Conservation (phyloP, 2,888 invertebrate species). For the Nomada lathburiana region DNA sequence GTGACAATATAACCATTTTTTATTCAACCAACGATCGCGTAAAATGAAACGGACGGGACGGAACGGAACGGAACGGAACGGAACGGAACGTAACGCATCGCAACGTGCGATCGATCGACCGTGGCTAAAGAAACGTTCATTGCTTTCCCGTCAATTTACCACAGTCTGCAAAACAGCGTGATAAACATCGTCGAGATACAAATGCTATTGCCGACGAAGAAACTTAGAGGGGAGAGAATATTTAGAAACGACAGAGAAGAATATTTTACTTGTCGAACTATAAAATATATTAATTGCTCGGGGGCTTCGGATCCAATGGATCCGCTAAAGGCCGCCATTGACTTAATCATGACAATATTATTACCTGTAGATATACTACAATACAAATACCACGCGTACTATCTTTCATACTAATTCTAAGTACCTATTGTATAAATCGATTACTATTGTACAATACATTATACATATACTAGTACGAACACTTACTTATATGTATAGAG, state of each 20-base stretch:
- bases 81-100: neutral
- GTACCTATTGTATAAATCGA: constrained; percentile 56
- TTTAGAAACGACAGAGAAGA: neutral
- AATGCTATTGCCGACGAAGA: neutral
- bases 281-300: constrained; percentile 29
- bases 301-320: constrained; percentile 53
- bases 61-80: too few relatives aligned
- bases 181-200: neutral
- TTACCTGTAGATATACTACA: constrained; percentile 74
- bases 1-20: constrained; percentile 12
- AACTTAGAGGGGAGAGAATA: constrained; percentile 5
- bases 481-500: constrained; percentile 18
- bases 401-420: constrained; percentile 67
- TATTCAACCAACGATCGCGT: constrained; percentile 12
- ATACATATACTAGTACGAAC: constrained; percentile 29
- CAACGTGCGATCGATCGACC: constrained; percentile 1
- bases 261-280: constrained; percentile 36
- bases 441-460: constrained; percentile 56
- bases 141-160: constrained; percentile 37
- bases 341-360: constrained; percentile 81
- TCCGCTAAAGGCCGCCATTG: constrained; percentile 46
- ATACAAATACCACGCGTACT: constrained; percentile 48
- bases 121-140: constrained; percentile 10
- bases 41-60: neutral
- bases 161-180: neutral